Base-by-base conservation (phyloP, 2,113 vertebrate genomes). In the Budorcas taxicolor region DNA sequence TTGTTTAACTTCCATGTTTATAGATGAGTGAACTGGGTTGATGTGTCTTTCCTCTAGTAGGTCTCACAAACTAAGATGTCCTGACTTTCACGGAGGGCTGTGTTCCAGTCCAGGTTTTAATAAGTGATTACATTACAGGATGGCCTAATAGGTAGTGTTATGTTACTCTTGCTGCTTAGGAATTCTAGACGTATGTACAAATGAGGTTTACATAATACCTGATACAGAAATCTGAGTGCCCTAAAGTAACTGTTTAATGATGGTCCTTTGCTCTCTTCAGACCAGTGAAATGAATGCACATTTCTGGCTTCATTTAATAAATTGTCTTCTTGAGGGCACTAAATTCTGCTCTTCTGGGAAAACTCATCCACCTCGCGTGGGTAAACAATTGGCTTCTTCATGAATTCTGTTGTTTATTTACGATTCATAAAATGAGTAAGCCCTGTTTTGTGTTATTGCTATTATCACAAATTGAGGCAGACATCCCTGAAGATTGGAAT, bases 251-350 rank as follows among this genome's bases (percentile, higher is more conserved):
- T 36, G 19, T 74, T 90, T 90, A 94, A 90, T 67, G 90, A 96
- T 45, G 64, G 85, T 88, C n/a, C 50, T 95, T 96, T 90, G 90
- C 53, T 97, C n/a, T 94, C 1, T 95, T 95, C 53, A 90, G 64
- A 90, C 60, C 60, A 90, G 36, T 78, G 91, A 95, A 93, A 96
- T 81, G 19, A 95, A 53, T 47, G 36, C 71, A 90, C 52, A 92
- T 88, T 97, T 96, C 90, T 87, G 58, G 87, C 87, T 93, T 90
- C n/a, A 58, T 97, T 97, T 96, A 96, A 96, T 96, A 87, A 95
- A 94, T 83, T 85, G 21, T 55, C 74, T 90, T 91, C 94, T 90
- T 4, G 58, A 90, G 92, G 95, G 90, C 87, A 90, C 52, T 83
- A 16, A 96, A 82, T 90, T 84, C 64, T 94, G 90, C 43, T 97